Evolutionary conservation across 2,113 vertebrate species (phyloP).

Genomic region (Anarhynchus alexandrinus): DNA sequence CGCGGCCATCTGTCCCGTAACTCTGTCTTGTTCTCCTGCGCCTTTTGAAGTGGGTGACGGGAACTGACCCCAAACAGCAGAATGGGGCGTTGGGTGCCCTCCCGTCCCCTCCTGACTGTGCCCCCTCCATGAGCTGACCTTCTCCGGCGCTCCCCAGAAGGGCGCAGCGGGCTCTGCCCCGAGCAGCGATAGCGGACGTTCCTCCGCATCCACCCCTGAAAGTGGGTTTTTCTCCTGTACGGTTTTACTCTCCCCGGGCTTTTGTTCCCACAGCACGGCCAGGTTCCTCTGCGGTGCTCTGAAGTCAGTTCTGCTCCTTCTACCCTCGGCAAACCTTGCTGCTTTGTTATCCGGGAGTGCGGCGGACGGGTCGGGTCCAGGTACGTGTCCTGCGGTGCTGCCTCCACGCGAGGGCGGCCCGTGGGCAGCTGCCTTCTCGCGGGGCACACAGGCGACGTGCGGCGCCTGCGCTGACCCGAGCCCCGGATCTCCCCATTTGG

Average conservation of each 20-base stretch:
- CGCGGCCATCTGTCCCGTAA: neutral
- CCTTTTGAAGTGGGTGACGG: neutral
- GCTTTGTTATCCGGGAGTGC: fast-evolving
- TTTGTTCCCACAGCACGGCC: neutral
- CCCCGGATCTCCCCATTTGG: neutral
- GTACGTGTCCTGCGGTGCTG: fast-evolving
- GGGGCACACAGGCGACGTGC: fast-evolving
- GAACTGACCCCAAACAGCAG: fast-evolving
- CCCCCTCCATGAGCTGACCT: fast-evolving
- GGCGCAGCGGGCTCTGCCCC: neutral
- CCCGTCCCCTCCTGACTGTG: neutral
- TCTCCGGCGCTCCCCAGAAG: neutral
- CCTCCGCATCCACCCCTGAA: fast-evolving
- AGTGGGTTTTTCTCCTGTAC: too few relatives aligned
- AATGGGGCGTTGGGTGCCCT: neutral
- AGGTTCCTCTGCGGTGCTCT: neutral
- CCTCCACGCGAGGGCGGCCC: fast-evolving
- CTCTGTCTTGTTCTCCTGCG: neutral
- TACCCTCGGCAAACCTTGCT: neutral
- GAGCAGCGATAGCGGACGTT: fast-evolving
- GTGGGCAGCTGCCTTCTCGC: neutral
- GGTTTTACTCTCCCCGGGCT: neutral
- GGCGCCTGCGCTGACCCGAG: fast-evolving
- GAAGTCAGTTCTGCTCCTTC: neutral
- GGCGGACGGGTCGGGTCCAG: neutral